Evolutionary conservation across 2,888 invertebrate genomes (phyloP), one percentile per base, ranked within the genome.

Genomic region (Drosophila nigricruria): DNA sequence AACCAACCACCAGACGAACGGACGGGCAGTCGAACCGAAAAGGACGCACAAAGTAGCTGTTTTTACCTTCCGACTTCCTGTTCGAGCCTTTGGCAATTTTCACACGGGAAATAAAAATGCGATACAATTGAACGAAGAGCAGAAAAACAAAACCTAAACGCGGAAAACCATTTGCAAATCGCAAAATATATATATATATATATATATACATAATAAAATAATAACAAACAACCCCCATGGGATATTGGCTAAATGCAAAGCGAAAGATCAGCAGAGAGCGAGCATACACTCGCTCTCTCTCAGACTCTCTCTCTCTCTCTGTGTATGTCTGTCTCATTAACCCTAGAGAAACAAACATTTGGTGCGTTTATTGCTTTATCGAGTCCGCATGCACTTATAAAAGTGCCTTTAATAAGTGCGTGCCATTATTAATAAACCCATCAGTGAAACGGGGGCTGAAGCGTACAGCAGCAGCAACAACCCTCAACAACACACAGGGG

Each of bases 151-250:
- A 89, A 82, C 82, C 73, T 73, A 89, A 88, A 86, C 88, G 88
- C 88, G 86, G 90, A 86, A 86, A 86, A 86, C 81, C 90, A 86
- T 86, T 86, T 88, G 86, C 90, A 88, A 86, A 86, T 89, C 82
- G 82, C 84, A 74, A 62, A 73, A 58, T 23, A 6, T 42, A 18
- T 20, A n/a, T 8, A 14, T 32, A 27, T 49, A 5, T 30, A 27
- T 56, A 23, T 45, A 30, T 79, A 5, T 30, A 27, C 40, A 23
- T 45, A 32, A 78, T 49, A 49, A 9, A 38, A 78, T 49, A 49
- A 49, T 49, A 32, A 49, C 18, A 49, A 49, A 66, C 82, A 83
- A 82, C 82, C 88, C 82, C 70, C 79, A 40, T 32, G 76, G 72
- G 62, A 27, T 54, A 42, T 16, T 43, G 62, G 56, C 23, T 43